These are phyloP conservation scores for Melanotaenia boesemani DNA, from an alignment of 2,797 vertebrate species.

Conservation along the genomic window DNA sequence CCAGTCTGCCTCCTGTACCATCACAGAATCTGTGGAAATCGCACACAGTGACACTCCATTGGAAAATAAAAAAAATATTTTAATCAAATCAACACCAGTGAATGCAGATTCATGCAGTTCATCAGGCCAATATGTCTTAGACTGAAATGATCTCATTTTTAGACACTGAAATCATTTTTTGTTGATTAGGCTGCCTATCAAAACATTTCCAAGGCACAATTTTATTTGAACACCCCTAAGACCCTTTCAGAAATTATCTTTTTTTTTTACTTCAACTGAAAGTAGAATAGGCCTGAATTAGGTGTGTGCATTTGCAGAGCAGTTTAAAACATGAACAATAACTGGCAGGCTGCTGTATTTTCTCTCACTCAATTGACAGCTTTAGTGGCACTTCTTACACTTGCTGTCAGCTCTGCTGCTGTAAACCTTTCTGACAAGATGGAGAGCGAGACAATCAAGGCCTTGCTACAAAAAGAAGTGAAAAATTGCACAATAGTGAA, in stretches of 20 bases:
- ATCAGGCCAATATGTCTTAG: background rate
- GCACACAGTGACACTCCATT: background rate
- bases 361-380: slow-evolving; percentile 40
- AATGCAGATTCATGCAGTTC: background rate
- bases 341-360: slow-evolving; percentile 34
- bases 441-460: slow-evolving; percentile 18
- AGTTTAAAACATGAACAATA: slow-evolving; percentile 15
- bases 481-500: background rate
- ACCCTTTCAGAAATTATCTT: background rate
- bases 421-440: slow-evolving; percentile 34
- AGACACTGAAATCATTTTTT: too few relatives aligned
- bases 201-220: background rate
- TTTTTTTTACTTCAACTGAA: background rate
- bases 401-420: slow-evolving; percentile 25
- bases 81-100: background rate
- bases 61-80: too few relatives aligned
- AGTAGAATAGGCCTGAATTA: background rate
- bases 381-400: slow-evolving; percentile 41
- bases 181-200: background rate
- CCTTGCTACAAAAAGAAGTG: background rate
- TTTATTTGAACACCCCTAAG: background rate
- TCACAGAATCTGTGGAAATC: background rate
- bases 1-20: background rate
- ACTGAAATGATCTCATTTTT: background rate
- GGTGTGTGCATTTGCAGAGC: background rate